These are phyloP conservation scores for Leptocoma aspasia DNA, from an alignment of 2,113 vertebrate species.

Conservation along the genomic window DNA sequence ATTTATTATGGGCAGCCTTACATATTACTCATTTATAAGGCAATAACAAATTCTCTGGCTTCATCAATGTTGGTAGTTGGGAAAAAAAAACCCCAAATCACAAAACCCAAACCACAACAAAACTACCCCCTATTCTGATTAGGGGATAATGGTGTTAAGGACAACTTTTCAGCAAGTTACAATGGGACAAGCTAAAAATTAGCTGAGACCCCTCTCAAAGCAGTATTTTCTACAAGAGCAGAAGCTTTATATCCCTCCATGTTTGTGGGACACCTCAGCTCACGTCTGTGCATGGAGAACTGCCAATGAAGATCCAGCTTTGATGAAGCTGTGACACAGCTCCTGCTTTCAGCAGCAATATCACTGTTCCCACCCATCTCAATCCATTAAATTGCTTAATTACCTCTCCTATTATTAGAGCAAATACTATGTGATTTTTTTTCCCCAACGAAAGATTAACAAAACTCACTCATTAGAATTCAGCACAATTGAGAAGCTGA, in stretches of 20 bases:
- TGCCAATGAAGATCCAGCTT: not conserved
- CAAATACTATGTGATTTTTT: not conserved
- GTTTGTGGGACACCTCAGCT: not conserved
- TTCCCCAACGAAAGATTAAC: not conserved
- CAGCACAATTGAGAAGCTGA: not conserved
- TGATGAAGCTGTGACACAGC: not conserved
- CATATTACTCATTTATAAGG: not conserved
- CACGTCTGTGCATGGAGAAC: not conserved
- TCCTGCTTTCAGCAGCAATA: not conserved
- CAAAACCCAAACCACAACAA: not conserved
- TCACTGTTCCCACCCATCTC: not conserved
- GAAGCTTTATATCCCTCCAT: not conserved
- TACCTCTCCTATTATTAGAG: not conserved
- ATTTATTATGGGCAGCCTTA: not conserved
- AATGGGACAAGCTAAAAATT: not conserved
- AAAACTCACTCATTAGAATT: not conserved
- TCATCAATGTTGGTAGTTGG: not conserved
- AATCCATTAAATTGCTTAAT: not conserved
- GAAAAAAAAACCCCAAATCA: not conserved
- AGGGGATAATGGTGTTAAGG: not conserved
- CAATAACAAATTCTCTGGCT: not conserved
- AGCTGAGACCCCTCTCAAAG: not conserved
- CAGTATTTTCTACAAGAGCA: not conserved
- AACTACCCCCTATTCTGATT: not conserved
- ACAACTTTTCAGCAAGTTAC: not conserved